Evolutionary conservation across 2,888 invertebrate genomes (phyloP), one percentile per base, ranked within the genome.

Genomic region (Macrophya alboannulata): DNA sequence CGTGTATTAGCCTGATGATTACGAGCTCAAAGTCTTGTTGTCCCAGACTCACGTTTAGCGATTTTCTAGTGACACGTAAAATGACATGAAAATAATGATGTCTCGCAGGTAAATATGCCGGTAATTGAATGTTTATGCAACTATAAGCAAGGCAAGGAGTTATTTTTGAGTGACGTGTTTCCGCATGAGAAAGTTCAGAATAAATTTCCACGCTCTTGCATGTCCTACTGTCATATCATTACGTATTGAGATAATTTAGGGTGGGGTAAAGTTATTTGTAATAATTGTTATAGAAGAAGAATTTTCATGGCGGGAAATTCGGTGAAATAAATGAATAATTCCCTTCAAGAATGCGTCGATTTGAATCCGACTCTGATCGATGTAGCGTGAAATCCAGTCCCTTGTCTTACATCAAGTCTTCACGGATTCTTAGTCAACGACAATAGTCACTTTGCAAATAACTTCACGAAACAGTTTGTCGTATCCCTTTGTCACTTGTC

Each of bases 361-460:
- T 45, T 48, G n/a, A 17, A 74, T 0, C 10, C 31, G n/a, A 12
- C 21, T 12, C 43, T n/a, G n/a, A 43, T 72, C 74, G 21, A 45
- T 25, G 74, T 74, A 45, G 25, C 45, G 48, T 45, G 74, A 45
- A 21, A 45, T 43, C 74, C 74, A 25, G 8, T 74, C 12, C 21
- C 4, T 45, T 25, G 74, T 43, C 43, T 74, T 31, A 45, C 43
- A 74, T 74, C 21, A 10, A n/a, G 21, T 74, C 45, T 74, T 45
- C 74, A 74, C 21, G 74, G 45, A 45, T 45, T 74, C 45, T 25
- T 45, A 74, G 74, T 12, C 21, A 45, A 74, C 43, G 43, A 45
- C 45, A 45, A 48, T 74, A 45, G 74, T 74, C n/a, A 48, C 45
- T 74, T 74, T 74, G 74, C n/a, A 31, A 74, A 74, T 74, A 74